Base-by-base conservation (phyloP, 1,140 invertebrate genomes). In the Sweltsa coloradensis region DNA sequence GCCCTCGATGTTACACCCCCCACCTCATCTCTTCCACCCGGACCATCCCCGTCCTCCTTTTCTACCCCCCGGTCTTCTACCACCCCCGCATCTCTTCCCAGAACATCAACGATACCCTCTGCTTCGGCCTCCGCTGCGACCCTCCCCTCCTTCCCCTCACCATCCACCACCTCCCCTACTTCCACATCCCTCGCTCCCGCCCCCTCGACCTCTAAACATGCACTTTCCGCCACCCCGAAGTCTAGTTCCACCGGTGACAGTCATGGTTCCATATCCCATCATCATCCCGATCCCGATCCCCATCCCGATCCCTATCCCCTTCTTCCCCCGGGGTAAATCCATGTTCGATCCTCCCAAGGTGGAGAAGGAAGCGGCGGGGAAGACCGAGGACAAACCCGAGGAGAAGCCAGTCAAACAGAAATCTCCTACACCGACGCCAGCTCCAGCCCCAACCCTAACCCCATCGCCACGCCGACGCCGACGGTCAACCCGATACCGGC, bases 211-310 rank as follows among this genome's bases (percentile, higher is more conserved):
- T n/a, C n/a, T n/a, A n/a, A n/a, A n/a, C n/a, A n/a, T n/a, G n/a
- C n/a, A n/a, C n/a, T n/a, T n/a, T n/a, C 52, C 55, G 22, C 48
- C 34, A 19, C 50, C 25, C 24, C 51, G 48, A 4, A 60, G 65
- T 4, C 47, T 70, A n/a, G 57, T 83, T 24, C 85, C 85, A 6
- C 85, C 86, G 0, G 77, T 87, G 0, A 89, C 85, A 0, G 74
- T 89, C 23, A 69, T 91, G 55, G 78, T 89, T 31, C 88, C 87
- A 0, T 88, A 88, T 63, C 86, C 87, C 1, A 73, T 90, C 7
- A 69, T 85, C 11, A 62, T 89, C 49, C 85, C 85, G 0, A 73
- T 91, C 44, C 89, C 88, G 11, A 70, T 90, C 48, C 86, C 87
- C 1, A 81, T 90, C 50, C 85, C 85, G 1, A 78, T 90, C 47